Conservation (phyloP, 2,797 vertebrate species). For the Xiphorhynchus erythropygius region DNA sequence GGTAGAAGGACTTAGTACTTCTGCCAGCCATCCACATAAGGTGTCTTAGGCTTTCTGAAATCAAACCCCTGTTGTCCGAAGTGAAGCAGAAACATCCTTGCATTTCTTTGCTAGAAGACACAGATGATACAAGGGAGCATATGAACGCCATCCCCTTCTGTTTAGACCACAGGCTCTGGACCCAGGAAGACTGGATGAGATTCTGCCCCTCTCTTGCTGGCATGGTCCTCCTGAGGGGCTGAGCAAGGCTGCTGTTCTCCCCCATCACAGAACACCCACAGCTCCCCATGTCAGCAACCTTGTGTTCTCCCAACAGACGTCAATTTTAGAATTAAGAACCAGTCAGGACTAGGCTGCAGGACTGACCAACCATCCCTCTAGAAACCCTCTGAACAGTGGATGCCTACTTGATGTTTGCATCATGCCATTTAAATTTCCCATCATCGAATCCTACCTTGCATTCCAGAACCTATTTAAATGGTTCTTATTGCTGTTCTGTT, state of each 20-base stretch:
- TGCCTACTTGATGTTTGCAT: neutral
- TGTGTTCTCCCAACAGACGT: neutral
- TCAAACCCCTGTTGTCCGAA: neutral
- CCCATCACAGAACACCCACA: neutral
- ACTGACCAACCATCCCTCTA: neutral
- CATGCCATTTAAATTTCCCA: neutral
- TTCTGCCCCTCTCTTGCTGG: neutral
- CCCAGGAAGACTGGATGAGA: neutral
- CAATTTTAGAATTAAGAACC: neutral
- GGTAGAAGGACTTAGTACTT: neutral
- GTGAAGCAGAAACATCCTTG: neutral
- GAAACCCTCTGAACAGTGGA: neutral
- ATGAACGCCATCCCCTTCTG: neutral
- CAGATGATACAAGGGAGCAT: neutral
- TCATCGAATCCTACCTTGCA: slow-evolving; percentile 12
- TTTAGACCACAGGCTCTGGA: neutral
- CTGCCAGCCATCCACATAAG: neutral
- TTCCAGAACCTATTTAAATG: slow-evolving; percentile 55
- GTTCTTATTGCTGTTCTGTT: slow-evolving; percentile 21
- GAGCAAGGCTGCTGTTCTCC: neutral
- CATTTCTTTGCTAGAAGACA: neutral
- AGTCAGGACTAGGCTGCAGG: neutral
- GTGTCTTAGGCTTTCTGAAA: neutral
- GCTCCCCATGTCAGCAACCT: neutral
- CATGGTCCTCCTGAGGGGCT: neutral